These are phyloP conservation scores for Azorinus chamasolen DNA, from an alignment of 2,888 invertebrate genomes.

Conservation along the genomic window DNA sequence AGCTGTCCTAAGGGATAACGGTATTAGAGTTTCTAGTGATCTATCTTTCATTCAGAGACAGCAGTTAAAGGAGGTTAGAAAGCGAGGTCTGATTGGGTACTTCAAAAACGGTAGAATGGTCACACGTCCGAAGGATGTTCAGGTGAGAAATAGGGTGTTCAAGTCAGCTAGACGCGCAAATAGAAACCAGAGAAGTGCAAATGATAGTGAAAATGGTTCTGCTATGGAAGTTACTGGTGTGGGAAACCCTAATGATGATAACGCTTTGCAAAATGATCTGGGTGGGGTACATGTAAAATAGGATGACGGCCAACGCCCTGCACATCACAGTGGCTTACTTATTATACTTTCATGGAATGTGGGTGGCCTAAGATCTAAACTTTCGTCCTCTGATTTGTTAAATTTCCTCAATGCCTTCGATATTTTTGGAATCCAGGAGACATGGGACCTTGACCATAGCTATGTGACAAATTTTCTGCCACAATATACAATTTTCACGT, in stretches of 20 bases:
- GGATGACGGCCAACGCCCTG: slow-evolving; percentile 23
- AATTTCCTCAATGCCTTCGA: too few relatives aligned
- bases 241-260: neutral
- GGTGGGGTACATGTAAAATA: neutral
- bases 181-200: neutral
- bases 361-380: too few relatives aligned
- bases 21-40: neutral
- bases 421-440: too few relatives aligned
- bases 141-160: too few relatives aligned
- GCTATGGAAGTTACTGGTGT: neutral
- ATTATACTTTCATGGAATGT: too few relatives aligned
- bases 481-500: too few relatives aligned
- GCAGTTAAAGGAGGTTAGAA: neutral
- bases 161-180: neutral
- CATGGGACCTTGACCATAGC: too few relatives aligned
- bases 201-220: neutral
- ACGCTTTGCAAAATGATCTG: neutral
- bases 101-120: slow-evolving; percentile 1
- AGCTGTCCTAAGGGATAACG: neutral
- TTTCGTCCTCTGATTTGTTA: too few relatives aligned
- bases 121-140: neutral
- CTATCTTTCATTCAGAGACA: neutral
- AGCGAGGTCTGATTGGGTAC: neutral
- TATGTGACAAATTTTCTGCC: too few relatives aligned
- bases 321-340: neutral